A percentile compares a stretch with the other conserved stretches of the same genome.
Evolutionary conservation across 2,113 vertebrate genomes (phyloP).

Genomic region (Tetraodon nigroviridis): DNA sequence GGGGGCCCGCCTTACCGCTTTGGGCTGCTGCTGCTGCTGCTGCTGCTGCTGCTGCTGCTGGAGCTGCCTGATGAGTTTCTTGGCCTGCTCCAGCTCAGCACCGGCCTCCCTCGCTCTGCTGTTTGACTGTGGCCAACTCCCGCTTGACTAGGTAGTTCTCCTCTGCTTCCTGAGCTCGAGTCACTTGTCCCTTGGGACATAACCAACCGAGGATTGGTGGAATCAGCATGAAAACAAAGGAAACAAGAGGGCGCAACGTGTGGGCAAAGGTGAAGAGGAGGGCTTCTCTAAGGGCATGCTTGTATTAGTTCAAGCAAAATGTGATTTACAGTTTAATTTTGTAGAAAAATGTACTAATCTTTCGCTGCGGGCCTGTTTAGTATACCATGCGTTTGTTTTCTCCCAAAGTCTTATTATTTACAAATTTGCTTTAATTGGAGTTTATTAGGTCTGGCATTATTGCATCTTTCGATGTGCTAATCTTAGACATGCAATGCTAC

Average conservation of each 20-base stretch:
- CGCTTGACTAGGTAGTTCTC: slow-evolving; percentile 99
- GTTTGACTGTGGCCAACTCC: slow-evolving; percentile 97
- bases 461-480: slow-evolving; percentile 24
- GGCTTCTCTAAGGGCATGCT: slow-evolving; percentile 55
- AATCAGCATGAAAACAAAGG: slow-evolving; percentile 47
- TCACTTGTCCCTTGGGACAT: slow-evolving; percentile 99
- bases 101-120: slow-evolving; percentile 94
- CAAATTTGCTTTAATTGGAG: slow-evolving; percentile 10
- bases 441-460: background rate
- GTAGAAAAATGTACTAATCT: slow-evolving; percentile 15
- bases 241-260: slow-evolving; percentile 30
- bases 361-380: slow-evolving; percentile 13
- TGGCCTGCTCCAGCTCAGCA: slow-evolving; percentile 93
- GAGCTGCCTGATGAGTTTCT: slow-evolving; percentile 89
- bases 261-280: slow-evolving; percentile 36
- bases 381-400: slow-evolving; percentile 52
- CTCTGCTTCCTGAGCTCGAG: slow-evolving; percentile 98
- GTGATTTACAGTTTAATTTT: slow-evolving; percentile 18
- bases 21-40: slow-evolving; percentile 77
- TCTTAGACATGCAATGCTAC: slow-evolving; percentile 60
- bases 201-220: slow-evolving; percentile 73
- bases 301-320: slow-evolving; percentile 20
- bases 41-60: slow-evolving; percentile 80
- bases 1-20: slow-evolving; percentile 86
- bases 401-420: background rate